Evolutionary conservation across 2,113 vertebrate genomes (phyloP), one percentile per base, ranked within the genome.

Genomic region (Fregetta grallaria): DNA sequence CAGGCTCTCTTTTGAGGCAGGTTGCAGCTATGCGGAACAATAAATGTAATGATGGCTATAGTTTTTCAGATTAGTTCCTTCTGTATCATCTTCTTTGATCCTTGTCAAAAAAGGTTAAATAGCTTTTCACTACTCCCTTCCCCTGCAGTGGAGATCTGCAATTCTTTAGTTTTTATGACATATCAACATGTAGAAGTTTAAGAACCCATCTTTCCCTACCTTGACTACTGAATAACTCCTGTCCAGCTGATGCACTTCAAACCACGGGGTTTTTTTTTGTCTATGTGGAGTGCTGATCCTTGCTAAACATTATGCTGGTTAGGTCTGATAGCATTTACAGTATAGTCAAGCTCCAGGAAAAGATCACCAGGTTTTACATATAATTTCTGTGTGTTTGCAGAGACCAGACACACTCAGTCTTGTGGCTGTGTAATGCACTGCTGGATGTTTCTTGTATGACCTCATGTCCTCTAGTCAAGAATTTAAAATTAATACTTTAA

Each of bases 401-500:
- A 93, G 68, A 52, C 2, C 18, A 67, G 44, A 27, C 6, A 42
- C 27, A 22, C 29, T 91, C 32, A 40, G 68, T 36, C 56, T 65
- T 80, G 50, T 76, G 53, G 23, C 50, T 76, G 9, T 36, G 29
- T 38, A 58, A 76, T 1, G 2, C 9, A 10, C 17, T 61, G 12
- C 22, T 79, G 61, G 23, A 30, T 62, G 20, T 42, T 84, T 85
- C 21, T 67, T 53, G n/a, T 27, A 71, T 42, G 53, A 52, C 52
- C 16, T 77, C 23, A n/a, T 58, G 15, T 71, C 44, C 27, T 80
- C 13, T 73, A 67, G 56, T 59, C 18, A 74, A 62, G 73, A 70
- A 87, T 76, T 92, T 82, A 17, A 88, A 94, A 97, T 79, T 87
- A 94, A 87, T 92, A 86, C 79, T 97, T 97, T 89, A 91, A 94